Percentiles rank a stretch among this genome's conserved stretches.
Conservation (phyloP, 2,888 invertebrate species). For the Glyphotaelius pellucidus region DNA sequence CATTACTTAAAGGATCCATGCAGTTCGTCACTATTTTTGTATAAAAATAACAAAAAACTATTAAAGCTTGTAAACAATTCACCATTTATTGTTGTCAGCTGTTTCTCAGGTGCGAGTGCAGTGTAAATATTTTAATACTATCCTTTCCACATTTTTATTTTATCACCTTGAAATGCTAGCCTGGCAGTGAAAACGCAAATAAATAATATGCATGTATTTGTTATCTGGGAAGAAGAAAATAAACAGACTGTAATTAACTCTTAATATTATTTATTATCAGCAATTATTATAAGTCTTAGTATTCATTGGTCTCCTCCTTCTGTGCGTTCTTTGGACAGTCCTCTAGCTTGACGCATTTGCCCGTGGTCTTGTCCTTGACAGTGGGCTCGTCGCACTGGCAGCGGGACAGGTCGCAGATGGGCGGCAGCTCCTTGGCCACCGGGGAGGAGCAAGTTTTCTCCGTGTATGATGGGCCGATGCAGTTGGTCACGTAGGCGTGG, state of each 20-base stretch:
- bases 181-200: neutral
- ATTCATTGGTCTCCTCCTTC: neutral
- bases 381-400: conserved; percentile 57
- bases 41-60: too few species aligned
- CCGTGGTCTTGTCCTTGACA: conserved; percentile 33
- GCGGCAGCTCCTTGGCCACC: conserved; percentile 6
- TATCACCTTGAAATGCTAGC: neutral
- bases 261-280: neutral
- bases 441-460: conserved; percentile 53
- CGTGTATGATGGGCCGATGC: conserved; percentile 23
- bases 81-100: too few species aligned
- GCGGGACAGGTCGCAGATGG: conserved; percentile 52
- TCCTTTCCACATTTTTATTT: neutral
- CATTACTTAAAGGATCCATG: too few species aligned
- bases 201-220: neutral
- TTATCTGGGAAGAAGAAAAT: neutral
- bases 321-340: conserved; percentile 39
- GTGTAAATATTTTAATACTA: neutral
- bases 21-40: too few species aligned
- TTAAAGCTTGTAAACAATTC: too few species aligned
- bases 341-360: conserved; percentile 52
- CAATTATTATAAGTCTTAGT: neutral
- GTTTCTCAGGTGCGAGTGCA: neutral
- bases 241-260: neutral
- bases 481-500: conserved; percentile 43